These are phyloP conservation scores for Zaprionus lineosus DNA, from an alignment of 2,888 invertebrate genomes.

Conservation along the genomic window DNA sequence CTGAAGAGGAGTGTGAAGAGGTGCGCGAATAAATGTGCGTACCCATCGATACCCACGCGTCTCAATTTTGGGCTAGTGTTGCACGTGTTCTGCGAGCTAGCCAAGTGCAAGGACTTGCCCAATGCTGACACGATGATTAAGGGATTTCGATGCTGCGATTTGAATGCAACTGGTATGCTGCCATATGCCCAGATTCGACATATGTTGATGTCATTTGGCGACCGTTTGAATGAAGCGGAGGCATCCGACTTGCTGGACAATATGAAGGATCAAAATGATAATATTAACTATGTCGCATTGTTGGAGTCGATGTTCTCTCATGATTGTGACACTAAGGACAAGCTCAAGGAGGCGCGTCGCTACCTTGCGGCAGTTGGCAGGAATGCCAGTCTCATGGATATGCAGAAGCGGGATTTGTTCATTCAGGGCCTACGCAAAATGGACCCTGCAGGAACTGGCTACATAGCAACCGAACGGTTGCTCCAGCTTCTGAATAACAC, in stretches of 20 bases:
- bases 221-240: constrained; percentile 13
- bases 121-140: constrained; percentile 9
- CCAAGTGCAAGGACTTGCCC: background rate
- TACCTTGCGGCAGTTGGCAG: constrained; percentile 27
- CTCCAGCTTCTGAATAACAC: constrained; percentile 10
- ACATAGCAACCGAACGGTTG: background rate
- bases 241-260: constrained; percentile 4
- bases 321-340: background rate
- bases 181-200: background rate
- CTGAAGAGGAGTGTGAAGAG: background rate
- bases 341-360: constrained; percentile 1
- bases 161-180: background rate
- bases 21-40: background rate
- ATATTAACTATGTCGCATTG: constrained; percentile 19
- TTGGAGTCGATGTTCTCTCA: constrained; percentile 6
- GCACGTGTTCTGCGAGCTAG: constrained; percentile 21
- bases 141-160: constrained; percentile 20
- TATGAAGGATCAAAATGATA: constrained; percentile 14
- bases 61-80: constrained; percentile 33
- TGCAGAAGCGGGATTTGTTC: constrained; percentile 32
- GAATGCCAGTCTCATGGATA: constrained; percentile 27
- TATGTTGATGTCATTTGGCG: constrained; percentile 19
- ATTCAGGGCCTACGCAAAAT: constrained; percentile 3
- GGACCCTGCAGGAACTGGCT: background rate
- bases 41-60: background rate